Percentiles rank a stretch among this genome's conserved stretches.
phyloP scores from a whole-genome alignment of 2,888 invertebrate species.

The Drosophila diplacantha region DNA sequence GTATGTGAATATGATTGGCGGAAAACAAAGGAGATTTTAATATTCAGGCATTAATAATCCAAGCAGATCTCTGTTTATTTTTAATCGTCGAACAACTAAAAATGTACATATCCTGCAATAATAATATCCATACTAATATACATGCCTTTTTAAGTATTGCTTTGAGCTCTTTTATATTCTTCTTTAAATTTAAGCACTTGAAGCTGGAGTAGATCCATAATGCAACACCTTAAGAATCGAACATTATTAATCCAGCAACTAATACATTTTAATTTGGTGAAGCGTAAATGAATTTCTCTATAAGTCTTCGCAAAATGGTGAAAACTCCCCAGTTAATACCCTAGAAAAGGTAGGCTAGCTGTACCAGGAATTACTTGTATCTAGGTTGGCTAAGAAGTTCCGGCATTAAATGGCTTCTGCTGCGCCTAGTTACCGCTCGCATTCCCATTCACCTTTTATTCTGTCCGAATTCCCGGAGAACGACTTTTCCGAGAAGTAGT shows the following conservation, averaged over 20 bases:
- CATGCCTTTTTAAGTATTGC: too few relatives aligned
- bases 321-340: too few relatives aligned
- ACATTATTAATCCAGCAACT: neutral
- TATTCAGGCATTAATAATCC: neutral
- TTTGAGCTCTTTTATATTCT: too few relatives aligned
- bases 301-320: neutral
- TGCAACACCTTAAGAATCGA: too few relatives aligned
- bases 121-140: neutral
- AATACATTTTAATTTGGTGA: accelerated
- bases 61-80: neutral
- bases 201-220: too few relatives aligned
- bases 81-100: too few relatives aligned
- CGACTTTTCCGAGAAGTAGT: conserved; percentile 14
- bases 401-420: neutral
- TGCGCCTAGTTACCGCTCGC: neutral
- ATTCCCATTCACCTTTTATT: conserved; percentile 4
- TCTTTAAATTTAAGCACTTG: too few relatives aligned
- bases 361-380: neutral
- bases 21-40: neutral
- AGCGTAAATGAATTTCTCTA: neutral
- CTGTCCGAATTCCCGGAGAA: neutral
- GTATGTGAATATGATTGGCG: conserved; percentile 3
- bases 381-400: neutral
- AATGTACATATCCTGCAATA: neutral
- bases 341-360: neutral